Conservation (phyloP, 2,797 vertebrate genomes). For the Gymnoscopelus braueri region DNA sequence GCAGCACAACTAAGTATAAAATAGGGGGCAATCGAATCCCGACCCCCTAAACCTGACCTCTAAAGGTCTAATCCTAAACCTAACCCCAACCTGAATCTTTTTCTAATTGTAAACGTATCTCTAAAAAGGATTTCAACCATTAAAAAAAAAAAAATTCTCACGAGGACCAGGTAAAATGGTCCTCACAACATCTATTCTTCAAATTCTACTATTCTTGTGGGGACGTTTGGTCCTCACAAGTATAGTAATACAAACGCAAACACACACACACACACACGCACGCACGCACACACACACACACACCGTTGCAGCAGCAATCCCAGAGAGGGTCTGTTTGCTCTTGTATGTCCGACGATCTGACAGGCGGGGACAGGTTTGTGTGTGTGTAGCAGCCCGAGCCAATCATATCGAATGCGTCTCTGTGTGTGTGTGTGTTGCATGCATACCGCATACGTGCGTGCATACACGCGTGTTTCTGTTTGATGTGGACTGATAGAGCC, state of each 20-base stretch:
- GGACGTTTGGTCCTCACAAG: no score
- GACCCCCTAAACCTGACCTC: no score
- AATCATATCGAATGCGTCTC: slow-evolving; percentile 42
- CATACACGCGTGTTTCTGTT: slow-evolving; percentile 48
- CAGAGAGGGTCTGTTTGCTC: slow-evolving; percentile 47
- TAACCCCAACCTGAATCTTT: no score
- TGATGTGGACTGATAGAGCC: slow-evolving; percentile 70
- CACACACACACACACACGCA: slow-evolving; percentile 23
- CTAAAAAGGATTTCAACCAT: no score
- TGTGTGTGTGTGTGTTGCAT: slow-evolving; percentile 21
- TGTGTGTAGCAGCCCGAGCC: slow-evolving; percentile 11
- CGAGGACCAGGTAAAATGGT: no score
- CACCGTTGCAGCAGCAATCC: neutral
- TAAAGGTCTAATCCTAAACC: no score
- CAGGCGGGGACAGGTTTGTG: slow-evolving; percentile 59
- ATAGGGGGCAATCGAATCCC: no score
- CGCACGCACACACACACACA: slow-evolving; percentile 18
- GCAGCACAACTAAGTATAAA: no score
- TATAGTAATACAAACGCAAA: neutral
- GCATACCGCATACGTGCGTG: slow-evolving; percentile 7
- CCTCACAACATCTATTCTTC: no score
- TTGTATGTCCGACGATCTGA: slow-evolving; percentile 51
- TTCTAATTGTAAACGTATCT: no score
- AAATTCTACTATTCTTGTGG: no score
- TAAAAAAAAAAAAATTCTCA: no score